Evolutionary conservation across 2,888 invertebrate species (phyloP).

Genomic region (Lutraria lutraria): DNA sequence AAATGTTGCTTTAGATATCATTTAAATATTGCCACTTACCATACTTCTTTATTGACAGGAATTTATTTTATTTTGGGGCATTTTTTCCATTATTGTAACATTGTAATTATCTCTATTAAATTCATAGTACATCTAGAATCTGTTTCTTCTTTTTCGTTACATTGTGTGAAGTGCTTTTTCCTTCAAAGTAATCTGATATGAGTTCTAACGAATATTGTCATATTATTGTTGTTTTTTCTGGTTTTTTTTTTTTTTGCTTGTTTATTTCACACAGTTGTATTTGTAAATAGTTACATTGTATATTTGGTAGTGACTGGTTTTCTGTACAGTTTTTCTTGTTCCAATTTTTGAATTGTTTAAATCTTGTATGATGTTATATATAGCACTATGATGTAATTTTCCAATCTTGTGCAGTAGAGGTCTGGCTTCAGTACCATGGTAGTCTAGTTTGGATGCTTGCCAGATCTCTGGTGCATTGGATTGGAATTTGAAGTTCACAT

Average conservation of each 20-base stretch:
- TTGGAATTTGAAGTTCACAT: background rate
- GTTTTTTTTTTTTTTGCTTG: too few relatives aligned
- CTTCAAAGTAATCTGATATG: background rate
- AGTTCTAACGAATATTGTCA: background rate
- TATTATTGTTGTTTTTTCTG: background rate
- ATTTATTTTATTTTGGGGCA: background rate
- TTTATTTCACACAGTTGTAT: slow-evolving; percentile 5
- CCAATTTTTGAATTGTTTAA: background rate
- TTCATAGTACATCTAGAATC: background rate
- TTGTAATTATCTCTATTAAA: background rate
- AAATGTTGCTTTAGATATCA: too few relatives aligned
- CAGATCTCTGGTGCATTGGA: background rate
- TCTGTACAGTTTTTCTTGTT: background rate
- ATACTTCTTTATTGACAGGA: too few relatives aligned
- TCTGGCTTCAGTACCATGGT: background rate
- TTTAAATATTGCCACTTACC: too few relatives aligned
- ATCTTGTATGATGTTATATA: slow-evolving; percentile 13
- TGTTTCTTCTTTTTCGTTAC: background rate
- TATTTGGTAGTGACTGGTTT: background rate
- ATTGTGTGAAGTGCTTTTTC: background rate
- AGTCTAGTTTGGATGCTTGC: background rate
- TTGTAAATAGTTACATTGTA: background rate
- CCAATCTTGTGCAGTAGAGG: background rate
- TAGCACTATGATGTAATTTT: background rate
- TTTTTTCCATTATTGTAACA: background rate